Percentiles rank a stretch among this genome's conserved stretches.
Evolutionary conservation across 2,113 vertebrate genomes (phyloP).

Genomic region (Regulus satrapa): DNA sequence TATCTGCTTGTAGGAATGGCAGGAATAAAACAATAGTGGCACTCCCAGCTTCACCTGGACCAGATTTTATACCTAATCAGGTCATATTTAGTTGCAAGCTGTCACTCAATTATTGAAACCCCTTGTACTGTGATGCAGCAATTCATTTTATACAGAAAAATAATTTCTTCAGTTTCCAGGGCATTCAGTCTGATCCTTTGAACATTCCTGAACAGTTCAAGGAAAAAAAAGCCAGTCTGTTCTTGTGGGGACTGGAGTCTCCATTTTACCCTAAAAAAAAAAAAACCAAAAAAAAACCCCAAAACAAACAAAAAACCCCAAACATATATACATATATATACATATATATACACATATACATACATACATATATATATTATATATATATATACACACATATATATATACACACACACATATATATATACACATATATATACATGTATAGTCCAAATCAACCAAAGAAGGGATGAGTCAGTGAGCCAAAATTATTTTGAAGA

Average conservation of each 20-base stretch:
- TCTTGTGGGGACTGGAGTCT: background rate
- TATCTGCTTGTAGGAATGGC: background rate
- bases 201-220: background rate
- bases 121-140: background rate
- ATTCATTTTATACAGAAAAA: background rate
- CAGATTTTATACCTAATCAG: background rate
- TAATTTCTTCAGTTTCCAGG: background rate
- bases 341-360: no score
- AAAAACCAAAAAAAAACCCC: no score
- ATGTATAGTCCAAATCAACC: background rate
- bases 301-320: no score
- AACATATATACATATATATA: no score
- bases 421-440: no score
- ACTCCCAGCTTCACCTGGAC: background rate
- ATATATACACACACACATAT: no score
- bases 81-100: background rate
- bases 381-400: no score
- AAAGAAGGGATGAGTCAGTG: background rate
- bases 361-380: no score
- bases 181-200: background rate
- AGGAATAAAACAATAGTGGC: background rate
- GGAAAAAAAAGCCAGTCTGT: background rate
- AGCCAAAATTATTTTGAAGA: background rate
- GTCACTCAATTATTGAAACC: background rate
- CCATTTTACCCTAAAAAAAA: background rate